Percentiles rank a stretch among this genome's conserved stretches.
These are phyloP conservation scores for Geodia barretti DNA, from an alignment of 37 sponge, comb jelly and placozoan species.

Conservation along the genomic window DNA sequence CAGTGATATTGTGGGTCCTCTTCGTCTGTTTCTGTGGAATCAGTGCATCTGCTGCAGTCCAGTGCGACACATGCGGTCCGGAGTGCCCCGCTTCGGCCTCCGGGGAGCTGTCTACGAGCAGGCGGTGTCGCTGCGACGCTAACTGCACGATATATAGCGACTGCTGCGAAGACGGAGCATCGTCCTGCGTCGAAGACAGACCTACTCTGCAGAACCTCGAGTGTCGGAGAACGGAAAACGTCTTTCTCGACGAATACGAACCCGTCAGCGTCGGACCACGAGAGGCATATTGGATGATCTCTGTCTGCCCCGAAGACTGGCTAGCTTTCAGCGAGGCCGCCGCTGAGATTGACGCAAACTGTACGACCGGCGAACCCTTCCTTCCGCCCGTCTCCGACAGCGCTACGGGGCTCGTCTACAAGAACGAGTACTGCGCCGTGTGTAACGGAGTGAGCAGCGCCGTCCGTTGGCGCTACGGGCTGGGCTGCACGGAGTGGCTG, in stretches of 20 bases:
- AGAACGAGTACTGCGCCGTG: conserved; percentile 45
- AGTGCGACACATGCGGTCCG: too few relatives aligned
- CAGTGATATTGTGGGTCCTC: too few relatives aligned
- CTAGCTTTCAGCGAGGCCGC: neutral
- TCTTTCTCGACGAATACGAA: neutral
- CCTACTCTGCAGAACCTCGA: neutral
- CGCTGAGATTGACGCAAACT: neutral
- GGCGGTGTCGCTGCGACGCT: conserved; percentile 10
- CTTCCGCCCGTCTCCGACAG: conserved; percentile 38
- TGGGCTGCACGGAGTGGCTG: conserved; percentile 3
- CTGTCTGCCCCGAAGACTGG: conserved; percentile 22
- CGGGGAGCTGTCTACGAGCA: neutral
- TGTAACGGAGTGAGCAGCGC: conserved; percentile 28
- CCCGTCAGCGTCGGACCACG: neutral
- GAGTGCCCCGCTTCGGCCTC: too few relatives aligned
- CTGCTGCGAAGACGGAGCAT: conserved; percentile 3
- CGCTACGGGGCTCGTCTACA: conserved; percentile 40
- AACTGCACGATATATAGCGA: conserved; percentile 20
- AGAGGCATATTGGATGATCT: conserved; percentile 21
- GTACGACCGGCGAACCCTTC: neutral
- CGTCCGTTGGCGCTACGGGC: conserved; percentile 13
- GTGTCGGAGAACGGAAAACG: conserved; percentile 7
- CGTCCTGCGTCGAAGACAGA: neutral
- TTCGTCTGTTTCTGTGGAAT: too few relatives aligned
- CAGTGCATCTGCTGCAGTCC: too few relatives aligned